Conservation (phyloP, 30 jellyfish, hydroid and myxozoan species). For the Hydra vulgaris region DNA sequence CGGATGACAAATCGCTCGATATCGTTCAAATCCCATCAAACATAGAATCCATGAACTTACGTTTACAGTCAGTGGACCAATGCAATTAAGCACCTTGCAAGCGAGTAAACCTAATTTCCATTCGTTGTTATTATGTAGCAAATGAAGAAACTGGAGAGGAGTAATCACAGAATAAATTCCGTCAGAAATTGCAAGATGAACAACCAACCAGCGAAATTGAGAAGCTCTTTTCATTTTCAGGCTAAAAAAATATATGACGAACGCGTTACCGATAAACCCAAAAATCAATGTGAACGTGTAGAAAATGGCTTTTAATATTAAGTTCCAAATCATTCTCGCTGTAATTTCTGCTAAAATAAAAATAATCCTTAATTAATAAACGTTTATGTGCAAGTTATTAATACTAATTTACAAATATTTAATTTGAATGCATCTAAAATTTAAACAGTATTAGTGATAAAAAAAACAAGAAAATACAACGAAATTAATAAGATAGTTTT, state of each 20-base stretch:
- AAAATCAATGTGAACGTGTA: constrained; percentile 10
- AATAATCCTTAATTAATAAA: neutral
- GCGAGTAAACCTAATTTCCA: constrained; percentile 1
- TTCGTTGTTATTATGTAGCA: neutral
- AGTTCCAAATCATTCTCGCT: neutral
- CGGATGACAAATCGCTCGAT: constrained; percentile 32
- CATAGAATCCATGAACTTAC: constrained; percentile 28
- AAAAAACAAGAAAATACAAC: no score
- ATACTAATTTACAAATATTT: no score
- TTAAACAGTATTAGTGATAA: no score
- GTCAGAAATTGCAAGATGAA: constrained; percentile 25
- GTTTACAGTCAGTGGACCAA: constrained; percentile 25
- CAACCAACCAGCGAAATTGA: constrained; percentile 26
- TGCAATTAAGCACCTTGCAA: constrained; percentile 6
- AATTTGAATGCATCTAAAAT: no score
- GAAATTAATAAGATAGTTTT: no score
- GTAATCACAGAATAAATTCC: constrained; percentile 4
- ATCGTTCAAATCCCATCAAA: constrained; percentile 28
- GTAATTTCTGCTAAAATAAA: no score
- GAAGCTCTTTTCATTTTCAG: constrained; percentile 23
- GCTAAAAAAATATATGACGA: constrained; percentile 14
- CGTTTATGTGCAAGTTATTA: no score
- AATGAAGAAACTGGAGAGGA: constrained; percentile 13
- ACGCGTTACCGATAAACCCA: constrained; percentile 13
- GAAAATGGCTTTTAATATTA: neutral